Evolutionary conservation across 2,888 invertebrate species (phyloP), one percentile per base, ranked within the genome.

Genomic region (Dicyrtomina minuta): DNA sequence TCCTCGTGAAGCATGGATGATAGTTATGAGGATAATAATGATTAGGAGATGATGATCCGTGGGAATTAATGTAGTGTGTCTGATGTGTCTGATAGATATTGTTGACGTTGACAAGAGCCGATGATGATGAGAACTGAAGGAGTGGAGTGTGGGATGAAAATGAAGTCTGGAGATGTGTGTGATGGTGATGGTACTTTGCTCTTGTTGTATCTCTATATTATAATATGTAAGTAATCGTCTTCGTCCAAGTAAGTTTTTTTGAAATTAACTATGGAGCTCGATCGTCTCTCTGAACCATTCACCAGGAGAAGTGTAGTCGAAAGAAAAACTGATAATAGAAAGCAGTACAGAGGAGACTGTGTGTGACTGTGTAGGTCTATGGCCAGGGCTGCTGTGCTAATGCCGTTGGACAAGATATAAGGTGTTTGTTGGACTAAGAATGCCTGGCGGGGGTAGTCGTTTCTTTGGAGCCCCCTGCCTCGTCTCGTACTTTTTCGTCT

Each of bases 381-480:
- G 46, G 51, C 8, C 17, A 51, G 51, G 20, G 17, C 20, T 51
- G 51, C 51, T 51, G 51, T 20, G 17, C 46, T 46, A 46, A 46
- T 46, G 46, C 15, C 17, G 46, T n/a, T 46, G 46, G 4, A 46
- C 46, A 46, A 20, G 17, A 20, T 51, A 8, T 51, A 41, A 39
- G 60, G 24, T 60, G 60, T 33, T 60, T 39, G 33, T 60, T 60
- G 60, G 60, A 22, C 41, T 60, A 43, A 43, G 41, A 43, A 60
- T 60, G 60, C 60, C 60, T 60, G 41, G 60, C 33, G 60, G 60
- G 60, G 60, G 15, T 43, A 60, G 41, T 13, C 55, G 55, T 55
- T 55, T 55, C 55, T 26, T 55, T 55, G 55, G 55, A 55, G 55
- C 55, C 55, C 55, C 55, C 33, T 60, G 39, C 60, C 43, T 41